A percentile compares a stretch with the other conserved stretches of the same genome.
These are phyloP conservation scores for Hybognathus amarus DNA, from an alignment of 2,797 vertebrate species.

Conservation along the genomic window DNA sequence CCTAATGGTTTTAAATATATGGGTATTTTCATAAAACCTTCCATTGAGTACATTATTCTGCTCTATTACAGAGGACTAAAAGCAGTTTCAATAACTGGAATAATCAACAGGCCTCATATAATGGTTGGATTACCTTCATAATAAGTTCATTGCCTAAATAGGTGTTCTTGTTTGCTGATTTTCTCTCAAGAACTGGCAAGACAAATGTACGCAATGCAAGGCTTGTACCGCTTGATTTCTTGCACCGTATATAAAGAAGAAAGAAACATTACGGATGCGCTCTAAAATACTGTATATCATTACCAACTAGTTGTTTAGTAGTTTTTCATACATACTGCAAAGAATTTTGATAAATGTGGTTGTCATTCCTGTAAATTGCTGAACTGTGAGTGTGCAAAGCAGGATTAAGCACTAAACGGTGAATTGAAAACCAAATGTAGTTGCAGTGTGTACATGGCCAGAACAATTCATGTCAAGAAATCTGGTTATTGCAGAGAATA, in stretches of 20 bases:
- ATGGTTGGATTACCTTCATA: neutral
- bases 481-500: neutral
- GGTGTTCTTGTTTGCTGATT: neutral
- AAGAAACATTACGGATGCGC: too few relatives aligned
- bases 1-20: conserved; percentile 4
- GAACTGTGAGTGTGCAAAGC: too few relatives aligned
- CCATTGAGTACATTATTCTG: neutral
- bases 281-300: too few relatives aligned
- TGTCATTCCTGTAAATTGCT: too few relatives aligned
- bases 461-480: neutral
- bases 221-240: too few relatives aligned
- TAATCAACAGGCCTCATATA: neutral
- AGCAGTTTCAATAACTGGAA: conserved; percentile 9
- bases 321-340: too few relatives aligned
- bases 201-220: neutral
- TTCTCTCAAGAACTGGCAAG: neutral
- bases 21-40: conserved; percentile 1
- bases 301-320: too few relatives aligned
- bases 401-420: too few relatives aligned
- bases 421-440: too few relatives aligned
- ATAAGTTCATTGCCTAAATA: neutral
- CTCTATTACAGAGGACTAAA: conserved; percentile 7
- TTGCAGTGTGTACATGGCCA: too few relatives aligned
- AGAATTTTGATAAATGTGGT: too few relatives aligned
- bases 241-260: too few relatives aligned